These are phyloP conservation scores for Pandemis corylana DNA, from an alignment of 2,888 invertebrate genomes.

Conservation along the genomic window DNA sequence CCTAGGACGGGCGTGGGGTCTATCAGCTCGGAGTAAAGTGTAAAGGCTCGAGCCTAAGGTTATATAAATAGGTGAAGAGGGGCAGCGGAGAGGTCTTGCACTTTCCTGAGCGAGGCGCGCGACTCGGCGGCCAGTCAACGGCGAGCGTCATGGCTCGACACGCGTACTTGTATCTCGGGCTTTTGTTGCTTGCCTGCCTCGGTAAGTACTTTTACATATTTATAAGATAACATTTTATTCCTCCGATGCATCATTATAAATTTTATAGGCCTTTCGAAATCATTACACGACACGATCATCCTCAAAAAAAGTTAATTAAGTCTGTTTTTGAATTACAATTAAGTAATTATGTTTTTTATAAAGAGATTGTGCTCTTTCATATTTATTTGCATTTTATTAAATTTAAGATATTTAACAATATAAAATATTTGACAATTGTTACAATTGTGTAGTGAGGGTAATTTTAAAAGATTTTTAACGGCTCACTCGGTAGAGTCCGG, in stretches of 20 bases:
- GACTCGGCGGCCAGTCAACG: slow-evolving; percentile 75
- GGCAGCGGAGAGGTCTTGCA: slow-evolving; percentile 81
- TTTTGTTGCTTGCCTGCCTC: slow-evolving; percentile 76
- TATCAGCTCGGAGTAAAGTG: slow-evolving; percentile 57
- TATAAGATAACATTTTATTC: slow-evolving; percentile 2
- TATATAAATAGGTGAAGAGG: slow-evolving; percentile 85
- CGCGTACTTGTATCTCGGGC: slow-evolving; percentile 80
- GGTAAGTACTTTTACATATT: slow-evolving; percentile 69
- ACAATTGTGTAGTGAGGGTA: not conserved
- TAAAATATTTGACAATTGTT: not conserved
- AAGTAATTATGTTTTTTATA: not conserved
- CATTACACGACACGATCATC: slow-evolving; percentile 7
- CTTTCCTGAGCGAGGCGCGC: slow-evolving; percentile 76
- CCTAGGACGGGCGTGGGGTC: slow-evolving; percentile 68
- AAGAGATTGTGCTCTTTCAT: not conserved
- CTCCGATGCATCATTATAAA: slow-evolving; percentile 1
- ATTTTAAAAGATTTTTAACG: not conserved
- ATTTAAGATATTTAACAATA: not conserved
- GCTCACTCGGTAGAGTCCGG: too few species aligned
- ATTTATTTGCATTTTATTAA: not conserved
- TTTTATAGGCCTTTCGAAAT: slow-evolving; percentile 20
- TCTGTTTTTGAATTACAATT: not conserved
- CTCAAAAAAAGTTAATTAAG: slow-evolving; percentile 6
- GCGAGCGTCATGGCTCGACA: slow-evolving; percentile 85
- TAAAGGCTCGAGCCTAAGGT: slow-evolving; percentile 67